A percentile compares a stretch with the other conserved stretches of the same genome.
These are phyloP conservation scores for Calycopis cecrops DNA, from an alignment of 1,140 invertebrate genomes.

Conservation along the genomic window DNA sequence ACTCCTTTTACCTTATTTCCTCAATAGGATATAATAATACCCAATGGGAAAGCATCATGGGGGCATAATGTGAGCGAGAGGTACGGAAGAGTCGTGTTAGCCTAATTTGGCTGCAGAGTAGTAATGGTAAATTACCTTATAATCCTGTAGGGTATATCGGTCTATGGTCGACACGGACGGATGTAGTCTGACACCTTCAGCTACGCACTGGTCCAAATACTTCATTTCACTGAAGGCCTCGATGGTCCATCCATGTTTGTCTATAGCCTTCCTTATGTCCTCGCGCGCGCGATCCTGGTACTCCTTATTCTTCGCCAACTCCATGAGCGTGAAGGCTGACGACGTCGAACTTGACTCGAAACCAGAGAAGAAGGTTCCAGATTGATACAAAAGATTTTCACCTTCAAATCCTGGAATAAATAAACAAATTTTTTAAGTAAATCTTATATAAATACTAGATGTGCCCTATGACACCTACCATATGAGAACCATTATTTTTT, in stretches of 20 bases:
- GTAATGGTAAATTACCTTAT: conserved; percentile 16
- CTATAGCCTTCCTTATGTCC: conserved; percentile 60
- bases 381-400: conserved; percentile 26
- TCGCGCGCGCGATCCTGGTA: conserved; percentile 59
- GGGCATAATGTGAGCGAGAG: no score
- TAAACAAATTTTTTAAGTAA: no score
- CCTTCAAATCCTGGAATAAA: conserved; percentile 24
- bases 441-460: no score
- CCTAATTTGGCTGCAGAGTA: not conserved
- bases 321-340: conserved; percentile 63
- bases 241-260: conserved; percentile 47
- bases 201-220: conserved; percentile 39
- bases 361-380: conserved; percentile 35
- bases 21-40: no score
- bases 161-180: conserved; percentile 36
- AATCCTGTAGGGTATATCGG: conserved; percentile 19
- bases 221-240: conserved; percentile 43
- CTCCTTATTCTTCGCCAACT: conserved; percentile 55
- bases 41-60: no score
- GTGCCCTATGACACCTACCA: no score
- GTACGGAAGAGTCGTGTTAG: no score
- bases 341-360: conserved; percentile 66
- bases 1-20: no score
- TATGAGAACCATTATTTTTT: no score
- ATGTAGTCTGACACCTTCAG: conserved; percentile 61